phyloP scores from a whole-genome alignment of 2,888 invertebrate species.

The Pecten maximus region DNA sequence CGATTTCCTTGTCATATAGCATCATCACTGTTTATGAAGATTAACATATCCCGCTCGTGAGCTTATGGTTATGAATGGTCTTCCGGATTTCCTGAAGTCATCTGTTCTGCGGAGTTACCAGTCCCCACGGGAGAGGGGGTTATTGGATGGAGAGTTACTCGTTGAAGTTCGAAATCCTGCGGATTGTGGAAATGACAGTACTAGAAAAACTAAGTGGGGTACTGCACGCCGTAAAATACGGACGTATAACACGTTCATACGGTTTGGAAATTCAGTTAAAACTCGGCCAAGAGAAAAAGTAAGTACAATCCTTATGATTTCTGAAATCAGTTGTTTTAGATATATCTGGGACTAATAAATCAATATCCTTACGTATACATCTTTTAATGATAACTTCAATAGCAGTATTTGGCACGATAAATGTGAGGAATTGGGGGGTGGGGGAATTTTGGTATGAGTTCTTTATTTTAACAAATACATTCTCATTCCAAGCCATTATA shows the following conservation, averaged over 20 bases:
- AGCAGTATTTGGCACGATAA: too few relatives aligned
- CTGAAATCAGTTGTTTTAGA: too few relatives aligned
- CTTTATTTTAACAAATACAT: too few relatives aligned
- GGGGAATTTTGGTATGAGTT: too few relatives aligned
- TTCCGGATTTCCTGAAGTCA: constrained; percentile 4
- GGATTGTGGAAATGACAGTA: neutral
- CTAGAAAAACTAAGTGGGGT: neutral
- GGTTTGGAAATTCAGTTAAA: neutral
- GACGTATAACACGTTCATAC: neutral
- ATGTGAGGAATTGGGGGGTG: too few relatives aligned
- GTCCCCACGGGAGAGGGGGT: neutral
- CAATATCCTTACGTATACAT: too few relatives aligned
- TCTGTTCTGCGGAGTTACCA: neutral
- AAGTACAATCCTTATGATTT: too few relatives aligned
- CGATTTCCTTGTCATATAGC: neutral
- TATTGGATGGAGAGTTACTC: neutral
- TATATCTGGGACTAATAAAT: too few relatives aligned
- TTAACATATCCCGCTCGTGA: neutral
- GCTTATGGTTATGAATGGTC: neutral
- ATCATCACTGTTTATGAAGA: too few relatives aligned
- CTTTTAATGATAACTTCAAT: too few relatives aligned
- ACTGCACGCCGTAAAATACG: neutral
- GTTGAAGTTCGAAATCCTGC: neutral
- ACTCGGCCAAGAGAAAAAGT: neutral
- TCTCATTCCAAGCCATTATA: too few relatives aligned